These are phyloP conservation scores for Menidia beryllina DNA, from an alignment of 2,113 vertebrate species.

Conservation along the genomic window DNA sequence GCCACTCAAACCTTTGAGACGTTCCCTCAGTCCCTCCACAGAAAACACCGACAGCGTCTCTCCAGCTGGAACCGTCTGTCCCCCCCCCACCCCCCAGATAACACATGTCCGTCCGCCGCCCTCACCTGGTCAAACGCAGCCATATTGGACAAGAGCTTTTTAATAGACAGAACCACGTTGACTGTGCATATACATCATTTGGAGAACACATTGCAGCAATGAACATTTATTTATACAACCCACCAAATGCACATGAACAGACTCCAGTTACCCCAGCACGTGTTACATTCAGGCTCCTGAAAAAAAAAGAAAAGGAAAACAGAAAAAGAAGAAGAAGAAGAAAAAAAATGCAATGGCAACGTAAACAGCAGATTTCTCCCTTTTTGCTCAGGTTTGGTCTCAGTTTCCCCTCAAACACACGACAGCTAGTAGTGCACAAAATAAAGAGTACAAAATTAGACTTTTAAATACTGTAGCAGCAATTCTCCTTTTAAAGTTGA, in stretches of 20 bases:
- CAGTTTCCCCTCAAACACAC: slow-evolving; percentile 77
- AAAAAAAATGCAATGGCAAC: slow-evolving; percentile 69
- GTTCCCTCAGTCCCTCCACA: slow-evolving; percentile 24
- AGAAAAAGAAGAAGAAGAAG: too few relatives aligned
- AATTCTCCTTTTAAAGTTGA: slow-evolving; percentile 75
- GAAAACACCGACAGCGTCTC: slow-evolving; percentile 25
- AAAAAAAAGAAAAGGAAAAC: slow-evolving; percentile 28
- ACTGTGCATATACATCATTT: slow-evolving; percentile 69
- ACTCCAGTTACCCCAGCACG: slow-evolving; percentile 69
- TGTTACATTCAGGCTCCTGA: slow-evolving; percentile 81
- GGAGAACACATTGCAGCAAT: slow-evolving; percentile 71
- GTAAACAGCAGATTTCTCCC: slow-evolving; percentile 81
- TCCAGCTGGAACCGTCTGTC: not conserved
- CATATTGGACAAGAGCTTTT: slow-evolving; percentile 62
- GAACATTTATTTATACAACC: slow-evolving; percentile 70
- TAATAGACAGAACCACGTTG: slow-evolving; percentile 64
- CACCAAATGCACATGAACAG: slow-evolving; percentile 63
- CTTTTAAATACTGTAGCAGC: slow-evolving; percentile 88
- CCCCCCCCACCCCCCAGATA: slow-evolving; percentile 12
- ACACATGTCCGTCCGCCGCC: slow-evolving; percentile 25
- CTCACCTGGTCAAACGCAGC: slow-evolving; percentile 28
- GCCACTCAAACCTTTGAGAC: slow-evolving; percentile 13
- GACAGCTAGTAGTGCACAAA: slow-evolving; percentile 86
- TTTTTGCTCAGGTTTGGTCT: slow-evolving; percentile 83
- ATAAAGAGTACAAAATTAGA: slow-evolving; percentile 85